These are phyloP conservation scores for Neodiprion fabricii DNA, from an alignment of 1,140 invertebrate genomes.

Conservation along the genomic window DNA sequence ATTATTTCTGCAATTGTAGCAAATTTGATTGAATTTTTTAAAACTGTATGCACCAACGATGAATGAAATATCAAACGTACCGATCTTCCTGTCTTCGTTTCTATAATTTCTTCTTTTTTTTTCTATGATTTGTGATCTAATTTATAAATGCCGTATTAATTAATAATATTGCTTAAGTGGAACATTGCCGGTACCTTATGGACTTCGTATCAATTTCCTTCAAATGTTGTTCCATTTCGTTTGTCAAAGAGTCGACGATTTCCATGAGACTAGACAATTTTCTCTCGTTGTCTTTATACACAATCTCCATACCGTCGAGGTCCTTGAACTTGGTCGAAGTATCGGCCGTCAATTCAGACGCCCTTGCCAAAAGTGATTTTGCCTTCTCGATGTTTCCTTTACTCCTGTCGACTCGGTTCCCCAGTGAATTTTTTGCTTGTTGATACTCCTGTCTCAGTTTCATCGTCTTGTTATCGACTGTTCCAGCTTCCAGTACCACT, in stretches of 20 bases:
- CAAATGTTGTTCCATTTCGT: slow-evolving; percentile 48
- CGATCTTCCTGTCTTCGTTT: too few relatives aligned
- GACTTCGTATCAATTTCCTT: slow-evolving; percentile 51
- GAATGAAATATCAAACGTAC: too few relatives aligned
- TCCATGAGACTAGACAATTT: slow-evolving; percentile 46
- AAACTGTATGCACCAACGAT: too few relatives aligned
- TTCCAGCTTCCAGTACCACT: slow-evolving; percentile 65
- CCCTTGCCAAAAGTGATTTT: slow-evolving; percentile 73
- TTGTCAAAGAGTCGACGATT: slow-evolving; percentile 46
- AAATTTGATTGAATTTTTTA: too few relatives aligned
- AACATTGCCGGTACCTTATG: slow-evolving; percentile 49
- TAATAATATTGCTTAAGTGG: slow-evolving; percentile 30
- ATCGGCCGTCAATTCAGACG: slow-evolving; percentile 77
- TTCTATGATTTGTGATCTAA: background rate
- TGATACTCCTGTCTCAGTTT: slow-evolving; percentile 67
- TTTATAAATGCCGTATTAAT: background rate
- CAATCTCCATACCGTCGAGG: slow-evolving; percentile 67
- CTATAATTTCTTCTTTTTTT: background rate
- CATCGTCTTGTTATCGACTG: slow-evolving; percentile 61
- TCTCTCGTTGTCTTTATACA: slow-evolving; percentile 56
- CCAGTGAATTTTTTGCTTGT: slow-evolving; percentile 66
- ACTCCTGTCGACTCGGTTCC: slow-evolving; percentile 68
- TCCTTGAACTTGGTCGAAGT: slow-evolving; percentile 78
- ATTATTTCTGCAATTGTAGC: too few relatives aligned
- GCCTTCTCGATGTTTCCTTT: slow-evolving; percentile 75